These are phyloP conservation scores for Phalacrocorax brasilianus DNA, from an alignment of 2,113 vertebrate genomes.

Conservation along the genomic window DNA sequence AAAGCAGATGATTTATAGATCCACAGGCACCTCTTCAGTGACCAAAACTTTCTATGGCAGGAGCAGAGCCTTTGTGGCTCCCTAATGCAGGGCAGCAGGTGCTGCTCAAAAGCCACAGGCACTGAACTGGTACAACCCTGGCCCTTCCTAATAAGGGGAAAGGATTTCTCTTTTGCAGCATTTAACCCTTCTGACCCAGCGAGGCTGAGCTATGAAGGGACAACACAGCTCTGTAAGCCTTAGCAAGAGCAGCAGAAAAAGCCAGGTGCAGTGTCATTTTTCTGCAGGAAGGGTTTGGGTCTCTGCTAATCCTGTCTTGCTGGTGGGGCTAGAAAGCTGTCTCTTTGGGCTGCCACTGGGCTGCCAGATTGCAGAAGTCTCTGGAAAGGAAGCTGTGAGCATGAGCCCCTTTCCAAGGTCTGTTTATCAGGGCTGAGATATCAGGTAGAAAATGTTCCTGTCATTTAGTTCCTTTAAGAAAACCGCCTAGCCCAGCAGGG, in stretches of 20 bases:
- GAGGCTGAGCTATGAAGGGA: neutral
- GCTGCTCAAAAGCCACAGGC: neutral
- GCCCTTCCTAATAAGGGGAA: neutral
- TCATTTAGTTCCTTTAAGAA: conserved; percentile 4
- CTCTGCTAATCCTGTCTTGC: neutral
- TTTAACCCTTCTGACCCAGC: conserved; percentile 32
- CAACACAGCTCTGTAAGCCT: neutral
- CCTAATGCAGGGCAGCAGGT: neutral
- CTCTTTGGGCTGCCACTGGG: neutral
- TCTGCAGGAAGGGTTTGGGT: neutral
- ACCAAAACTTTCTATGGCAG: neutral
- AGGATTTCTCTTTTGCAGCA: conserved; percentile 4
- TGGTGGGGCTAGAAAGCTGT: neutral
- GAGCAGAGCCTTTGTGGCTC: neutral
- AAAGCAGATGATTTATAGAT: neutral
- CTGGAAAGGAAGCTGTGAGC: neutral
- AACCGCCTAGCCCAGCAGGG: neutral
- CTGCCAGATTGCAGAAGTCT: neutral
- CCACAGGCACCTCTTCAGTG: neutral
- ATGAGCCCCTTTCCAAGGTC: neutral
- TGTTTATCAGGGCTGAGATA: neutral
- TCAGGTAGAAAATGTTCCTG: conserved; percentile 6
- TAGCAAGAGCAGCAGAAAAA: neutral
- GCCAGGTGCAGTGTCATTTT: neutral
- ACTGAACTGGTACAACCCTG: neutral